Conservation (phyloP, 53 echinoderm and acorn worm genomes). For the Holothuria scabra region DNA sequence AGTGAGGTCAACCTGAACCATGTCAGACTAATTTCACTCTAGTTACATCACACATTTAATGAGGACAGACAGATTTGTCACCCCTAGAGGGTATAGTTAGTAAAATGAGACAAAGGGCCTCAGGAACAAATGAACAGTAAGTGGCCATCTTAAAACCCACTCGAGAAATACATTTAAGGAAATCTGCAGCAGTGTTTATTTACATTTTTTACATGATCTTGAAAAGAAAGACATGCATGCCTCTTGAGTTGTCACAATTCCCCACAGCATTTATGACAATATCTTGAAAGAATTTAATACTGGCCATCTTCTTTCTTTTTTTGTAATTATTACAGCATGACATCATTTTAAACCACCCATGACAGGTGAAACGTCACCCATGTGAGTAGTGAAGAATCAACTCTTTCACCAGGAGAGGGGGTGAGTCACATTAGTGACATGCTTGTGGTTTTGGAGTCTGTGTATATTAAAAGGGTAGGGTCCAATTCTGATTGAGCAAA, state of each 20-base stretch:
- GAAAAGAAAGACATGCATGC: too few species aligned
- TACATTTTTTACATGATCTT: too few species aligned
- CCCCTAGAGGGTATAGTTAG: not conserved
- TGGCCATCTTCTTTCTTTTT: too few species aligned
- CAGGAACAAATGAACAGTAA: not conserved
- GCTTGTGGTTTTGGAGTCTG: conserved; percentile 20
- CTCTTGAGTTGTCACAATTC: too few species aligned
- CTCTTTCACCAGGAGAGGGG: conserved; percentile 16
- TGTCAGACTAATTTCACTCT: not conserved
- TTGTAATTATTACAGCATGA: too few species aligned
- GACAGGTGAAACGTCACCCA: too few species aligned
- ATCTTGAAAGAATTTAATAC: too few species aligned
- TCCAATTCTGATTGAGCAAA: not conserved
- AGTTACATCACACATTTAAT: not conserved
- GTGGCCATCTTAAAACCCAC: conserved; percentile 3
- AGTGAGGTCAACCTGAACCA: conserved; percentile 18
- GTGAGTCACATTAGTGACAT: conserved; percentile 37
- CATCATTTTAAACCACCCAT: too few species aligned
- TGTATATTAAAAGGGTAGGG: conserved; percentile 24
- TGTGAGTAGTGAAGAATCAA: too few species aligned
- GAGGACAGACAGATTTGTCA: conserved; percentile 13
- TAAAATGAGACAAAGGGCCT: not conserved
- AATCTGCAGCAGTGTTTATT: too few species aligned
- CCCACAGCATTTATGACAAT: too few species aligned
- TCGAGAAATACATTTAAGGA: conserved; percentile 6